These are phyloP conservation scores for Styela clava DNA, from an alignment of 23 tunicate species.

Conservation along the genomic window DNA sequence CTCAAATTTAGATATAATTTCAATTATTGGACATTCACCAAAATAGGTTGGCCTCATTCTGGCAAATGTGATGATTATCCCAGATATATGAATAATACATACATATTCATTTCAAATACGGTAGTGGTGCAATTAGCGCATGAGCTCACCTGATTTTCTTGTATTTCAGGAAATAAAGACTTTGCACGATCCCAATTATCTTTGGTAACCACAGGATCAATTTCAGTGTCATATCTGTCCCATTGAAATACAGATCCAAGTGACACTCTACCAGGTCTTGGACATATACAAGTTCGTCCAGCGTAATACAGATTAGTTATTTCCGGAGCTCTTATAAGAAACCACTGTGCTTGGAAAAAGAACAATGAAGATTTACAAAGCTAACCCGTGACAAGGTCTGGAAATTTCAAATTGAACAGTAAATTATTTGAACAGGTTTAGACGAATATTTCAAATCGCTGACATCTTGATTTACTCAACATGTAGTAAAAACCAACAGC, in stretches of 20 bases:
- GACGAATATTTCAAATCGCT: too few species aligned
- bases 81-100: too few species aligned
- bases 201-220: background rate
- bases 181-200: background rate
- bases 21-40: too few species aligned
- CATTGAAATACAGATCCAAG: constrained; percentile 8
- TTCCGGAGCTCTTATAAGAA: background rate
- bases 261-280: background rate
- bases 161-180: background rate
- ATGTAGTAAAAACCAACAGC: too few species aligned
- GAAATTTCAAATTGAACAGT: too few species aligned
- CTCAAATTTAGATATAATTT: too few species aligned
- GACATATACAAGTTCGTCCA: constrained; percentile 6
- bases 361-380: background rate
- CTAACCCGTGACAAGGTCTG: background rate
- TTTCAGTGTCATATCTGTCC: background rate
- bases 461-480: too few species aligned
- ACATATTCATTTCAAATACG: too few species aligned
- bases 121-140: too few species aligned
- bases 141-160: constrained; percentile 8
- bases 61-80: too few species aligned
- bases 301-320: background rate
- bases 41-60: too few species aligned
- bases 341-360: constrained; percentile 3
- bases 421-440: too few species aligned